Conservation (phyloP, 2,113 vertebrate species). For the Clarias macrocephalus region DNA sequence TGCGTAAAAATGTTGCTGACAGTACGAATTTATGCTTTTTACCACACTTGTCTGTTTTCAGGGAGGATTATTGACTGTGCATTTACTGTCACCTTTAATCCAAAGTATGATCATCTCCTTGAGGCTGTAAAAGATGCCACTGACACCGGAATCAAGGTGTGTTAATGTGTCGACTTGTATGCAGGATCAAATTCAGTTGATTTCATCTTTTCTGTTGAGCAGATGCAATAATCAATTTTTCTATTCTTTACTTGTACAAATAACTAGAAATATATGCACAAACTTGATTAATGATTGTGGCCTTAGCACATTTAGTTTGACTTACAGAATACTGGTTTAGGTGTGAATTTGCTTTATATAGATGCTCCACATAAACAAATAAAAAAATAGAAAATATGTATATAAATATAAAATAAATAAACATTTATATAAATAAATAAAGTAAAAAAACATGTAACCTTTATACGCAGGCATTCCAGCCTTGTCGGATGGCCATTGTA, state of each 20-base stretch:
- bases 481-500: no score
- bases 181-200: neutral
- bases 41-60: constrained; percentile 57
- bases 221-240: neutral
- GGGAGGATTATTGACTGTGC: constrained; percentile 98
- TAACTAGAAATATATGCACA: neutral
- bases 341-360: neutral
- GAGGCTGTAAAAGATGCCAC: constrained; percentile 97
- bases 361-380: neutral
- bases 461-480: no score
- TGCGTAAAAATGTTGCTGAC: neutral
- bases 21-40: neutral
- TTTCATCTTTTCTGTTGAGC: neutral
- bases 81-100: constrained; percentile 98
- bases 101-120: constrained; percentile 91
- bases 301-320: no score
- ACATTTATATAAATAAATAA: no score
- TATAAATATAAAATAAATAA: no score
- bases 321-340: neutral
- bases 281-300: no score
- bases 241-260: neutral
- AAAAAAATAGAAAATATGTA: no score
- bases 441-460: neutral
- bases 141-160: constrained; percentile 95
- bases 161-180: neutral